Percentiles rank a stretch among this genome's conserved stretches.
phyloP scores from a whole-genome alignment of 1,140 invertebrate genomes.

The Portunus trituberculatus region DNA sequence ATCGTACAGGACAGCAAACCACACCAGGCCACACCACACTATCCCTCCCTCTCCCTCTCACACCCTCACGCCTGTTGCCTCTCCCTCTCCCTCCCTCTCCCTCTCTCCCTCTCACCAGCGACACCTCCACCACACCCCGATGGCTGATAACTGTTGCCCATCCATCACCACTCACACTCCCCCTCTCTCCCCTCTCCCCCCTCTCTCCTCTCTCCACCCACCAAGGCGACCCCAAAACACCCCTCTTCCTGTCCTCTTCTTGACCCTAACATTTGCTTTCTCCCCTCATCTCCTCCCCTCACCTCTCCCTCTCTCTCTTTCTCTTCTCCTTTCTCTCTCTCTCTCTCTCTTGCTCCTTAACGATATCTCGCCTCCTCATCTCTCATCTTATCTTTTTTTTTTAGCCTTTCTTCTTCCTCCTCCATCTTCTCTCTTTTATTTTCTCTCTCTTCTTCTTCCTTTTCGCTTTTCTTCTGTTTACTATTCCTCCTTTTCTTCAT shows the following conservation, averaged over 20 bases:
- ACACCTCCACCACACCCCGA: not conserved
- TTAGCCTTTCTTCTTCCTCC: not conserved
- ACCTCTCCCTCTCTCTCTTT: not conserved
- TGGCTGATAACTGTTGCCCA: not conserved
- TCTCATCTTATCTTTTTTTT: not conserved
- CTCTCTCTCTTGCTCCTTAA: not conserved
- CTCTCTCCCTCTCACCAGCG: not conserved
- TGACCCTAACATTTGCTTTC: constrained; percentile 9
- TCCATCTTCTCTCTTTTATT: not conserved
- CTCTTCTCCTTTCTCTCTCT: not conserved
- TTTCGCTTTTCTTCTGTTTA: not conserved
- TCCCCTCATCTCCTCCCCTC: not conserved
- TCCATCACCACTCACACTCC: not conserved
- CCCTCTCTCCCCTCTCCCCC: not conserved
- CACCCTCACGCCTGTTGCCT: not conserved
- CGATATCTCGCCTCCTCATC: not conserved
- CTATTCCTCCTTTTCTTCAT: not conserved
- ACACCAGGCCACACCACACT: not conserved
- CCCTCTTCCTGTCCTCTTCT: not conserved
- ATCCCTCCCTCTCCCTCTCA: not conserved
- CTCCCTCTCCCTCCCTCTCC: not conserved
- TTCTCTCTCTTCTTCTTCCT: not conserved
- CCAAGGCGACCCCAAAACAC: not conserved
- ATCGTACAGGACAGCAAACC: not conserved
- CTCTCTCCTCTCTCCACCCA: not conserved